Percentiles rank a stretch among this genome's conserved stretches.
phyloP scores from a whole-genome alignment of 2,797 vertebrate genomes.

The Cirrhinus mrigala region DNA sequence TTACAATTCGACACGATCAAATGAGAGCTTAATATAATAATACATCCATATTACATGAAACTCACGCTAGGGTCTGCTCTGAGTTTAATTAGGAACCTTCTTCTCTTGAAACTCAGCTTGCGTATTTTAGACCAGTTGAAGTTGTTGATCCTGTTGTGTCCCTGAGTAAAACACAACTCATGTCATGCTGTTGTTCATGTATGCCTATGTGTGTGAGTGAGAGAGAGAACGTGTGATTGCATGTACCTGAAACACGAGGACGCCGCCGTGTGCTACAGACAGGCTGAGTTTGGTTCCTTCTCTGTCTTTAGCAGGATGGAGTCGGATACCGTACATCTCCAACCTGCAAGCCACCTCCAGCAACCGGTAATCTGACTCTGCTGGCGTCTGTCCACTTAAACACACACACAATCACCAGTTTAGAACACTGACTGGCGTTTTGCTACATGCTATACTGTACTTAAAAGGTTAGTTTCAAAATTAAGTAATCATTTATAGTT shows the following conservation, averaged over 20 bases:
- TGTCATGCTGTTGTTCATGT: neutral
- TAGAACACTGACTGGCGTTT: neutral
- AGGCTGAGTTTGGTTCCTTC: slow-evolving; percentile 93
- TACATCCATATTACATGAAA: slow-evolving; percentile 35
- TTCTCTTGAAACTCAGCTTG: slow-evolving; percentile 99
- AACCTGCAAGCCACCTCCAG: slow-evolving; percentile 92
- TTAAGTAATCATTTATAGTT: no score
- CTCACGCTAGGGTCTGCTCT: slow-evolving; percentile 94
- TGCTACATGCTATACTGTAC: neutral
- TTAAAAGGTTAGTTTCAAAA: slow-evolving; percentile 28
- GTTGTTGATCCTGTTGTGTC: slow-evolving; percentile 94
- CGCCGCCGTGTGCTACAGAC: slow-evolving; percentile 91
- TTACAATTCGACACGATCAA: neutral
- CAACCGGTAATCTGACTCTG: slow-evolving; percentile 95
- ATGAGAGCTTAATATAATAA: neutral
- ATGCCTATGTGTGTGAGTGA: neutral
- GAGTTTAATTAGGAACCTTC: slow-evolving; percentile 96
- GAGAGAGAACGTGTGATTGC: neutral
- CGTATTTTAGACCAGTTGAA: slow-evolving; percentile 99
- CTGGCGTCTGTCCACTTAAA: slow-evolving; percentile 92
- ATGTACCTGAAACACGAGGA: slow-evolving; percentile 95
- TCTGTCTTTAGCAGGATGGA: slow-evolving; percentile 95
- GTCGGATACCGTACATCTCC: slow-evolving; percentile 95
- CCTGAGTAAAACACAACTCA: slow-evolving; percentile 72
- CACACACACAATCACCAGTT: slow-evolving; percentile 53